These are phyloP conservation scores for Aphrocallistes beatrix DNA, from an alignment of 37 sponge, comb jelly and placozoan genomes.

Conservation along the genomic window DNA sequence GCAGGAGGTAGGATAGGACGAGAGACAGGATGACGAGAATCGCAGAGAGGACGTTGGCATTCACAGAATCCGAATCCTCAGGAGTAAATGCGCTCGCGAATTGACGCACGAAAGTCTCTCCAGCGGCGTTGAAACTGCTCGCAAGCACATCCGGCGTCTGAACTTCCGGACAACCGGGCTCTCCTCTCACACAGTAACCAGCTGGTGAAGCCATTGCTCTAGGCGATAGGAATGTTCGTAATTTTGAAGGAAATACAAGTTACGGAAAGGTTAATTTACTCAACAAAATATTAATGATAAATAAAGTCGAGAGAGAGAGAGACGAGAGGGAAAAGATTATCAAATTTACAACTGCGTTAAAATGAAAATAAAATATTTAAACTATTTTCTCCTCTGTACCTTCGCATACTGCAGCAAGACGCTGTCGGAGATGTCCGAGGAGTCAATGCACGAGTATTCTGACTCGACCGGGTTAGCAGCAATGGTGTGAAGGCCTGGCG, in stretches of 20 bases:
- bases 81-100: background rate
- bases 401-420: background rate
- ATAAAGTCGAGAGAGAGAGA: background rate
- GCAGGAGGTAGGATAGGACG: background rate
- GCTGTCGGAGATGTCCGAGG: background rate
- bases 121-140: background rate
- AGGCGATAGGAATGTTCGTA: too few relatives aligned
- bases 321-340: background rate
- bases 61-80: background rate
- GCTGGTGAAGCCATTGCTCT: background rate
- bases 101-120: background rate
- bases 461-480: background rate
- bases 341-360: background rate
- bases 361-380: background rate
- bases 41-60: background rate
- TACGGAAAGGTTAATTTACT: too few relatives aligned
- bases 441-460: background rate
- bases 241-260: too few relatives aligned
- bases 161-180: background rate
- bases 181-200: background rate
- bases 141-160: background rate
- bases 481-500: background rate
- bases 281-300: background rate
- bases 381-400: background rate
- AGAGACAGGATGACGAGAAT: background rate